Evolutionary conservation across 2,113 vertebrate species (phyloP), one percentile per base, ranked within the genome.

Genomic region (Oxygymnocypris stewartii): DNA sequence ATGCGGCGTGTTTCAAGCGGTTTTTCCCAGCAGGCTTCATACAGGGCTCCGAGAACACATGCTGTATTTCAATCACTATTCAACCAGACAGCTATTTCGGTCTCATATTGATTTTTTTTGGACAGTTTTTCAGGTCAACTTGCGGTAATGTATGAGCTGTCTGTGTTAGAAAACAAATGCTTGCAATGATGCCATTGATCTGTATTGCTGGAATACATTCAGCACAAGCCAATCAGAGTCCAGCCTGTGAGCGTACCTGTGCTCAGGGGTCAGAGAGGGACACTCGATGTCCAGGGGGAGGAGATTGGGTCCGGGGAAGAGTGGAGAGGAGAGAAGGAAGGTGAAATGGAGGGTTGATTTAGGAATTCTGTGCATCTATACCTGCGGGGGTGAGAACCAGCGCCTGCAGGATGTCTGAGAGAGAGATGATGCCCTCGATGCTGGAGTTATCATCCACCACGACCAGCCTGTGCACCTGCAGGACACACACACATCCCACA

Each of bases 301-400:
- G 7, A 83, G 42, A 31, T 37, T 49, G 81, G 35, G 35, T 75
- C 82, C 67, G 10, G 82, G 44, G 49, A 49, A 79, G 82, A 61
- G 76, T 88, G 84, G 89, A 87, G 85, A 51, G 25, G 49, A 37
- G 63, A 84, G n/a, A 84, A 59, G 67, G 69, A 74, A 61, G 6
- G 76, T 35, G 77, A 88, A 59, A 76, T 71, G 61, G 59, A 54
- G 37, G 71, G 16, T 74, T 35, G 82, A 35, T 59, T 84, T 84
- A 84, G 82, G 92, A 89, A 90, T 91, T 90, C 90, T 93, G 94
- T 85, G 93, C 89, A 42, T 92, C 89, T 89, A 73, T 97, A 99
- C 98, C 98, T 98, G 97, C 96, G 37, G 98, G 98, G 25, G 96
- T 97, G 93, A 99, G 97, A 89, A 99, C 96, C 93, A 99, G 94